Conservation (phyloP, 2,888 invertebrate genomes). For the Pandemis heparana region DNA sequence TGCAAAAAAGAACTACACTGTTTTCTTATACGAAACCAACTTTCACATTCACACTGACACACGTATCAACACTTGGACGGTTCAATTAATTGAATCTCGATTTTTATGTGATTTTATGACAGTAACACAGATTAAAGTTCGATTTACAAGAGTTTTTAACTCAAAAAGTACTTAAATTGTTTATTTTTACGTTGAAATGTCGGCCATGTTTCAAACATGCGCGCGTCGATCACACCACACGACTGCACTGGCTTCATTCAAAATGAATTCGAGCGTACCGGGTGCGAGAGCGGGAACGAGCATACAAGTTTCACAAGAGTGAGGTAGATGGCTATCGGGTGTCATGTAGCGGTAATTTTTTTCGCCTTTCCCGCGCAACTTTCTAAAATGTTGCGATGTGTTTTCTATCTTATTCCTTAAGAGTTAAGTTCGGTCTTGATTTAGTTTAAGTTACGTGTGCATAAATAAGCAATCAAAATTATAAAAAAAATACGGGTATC, state of each 20-base stretch:
- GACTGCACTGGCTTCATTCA: constrained; percentile 75
- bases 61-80: constrained; percentile 26
- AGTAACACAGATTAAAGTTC: constrained; percentile 13
- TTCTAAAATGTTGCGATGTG: constrained; percentile 79
- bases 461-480: constrained; percentile 34
- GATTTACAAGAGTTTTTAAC: constrained; percentile 13
- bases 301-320: constrained; percentile 48
- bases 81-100: background rate
- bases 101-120: background rate
- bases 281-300: constrained; percentile 62
- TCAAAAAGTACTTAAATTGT: constrained; percentile 53
- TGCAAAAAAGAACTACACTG: constrained; percentile 55
- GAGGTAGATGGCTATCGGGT: constrained; percentile 68
- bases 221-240: constrained; percentile 64
- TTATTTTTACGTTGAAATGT: constrained; percentile 54
- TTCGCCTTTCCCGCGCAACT: constrained; percentile 82
- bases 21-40: constrained; percentile 54
- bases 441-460: background rate
- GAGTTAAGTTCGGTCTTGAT: constrained; percentile 43
- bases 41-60: constrained; percentile 43
- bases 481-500: constrained; percentile 41
- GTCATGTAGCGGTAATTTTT: constrained; percentile 82
- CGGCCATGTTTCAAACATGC: constrained; percentile 60
- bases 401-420: constrained; percentile 64
- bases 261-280: constrained; percentile 64